phyloP scores from a whole-genome alignment of 37 sponge, comb jelly and placozoan species.

The Spongilla lacustris region DNA sequence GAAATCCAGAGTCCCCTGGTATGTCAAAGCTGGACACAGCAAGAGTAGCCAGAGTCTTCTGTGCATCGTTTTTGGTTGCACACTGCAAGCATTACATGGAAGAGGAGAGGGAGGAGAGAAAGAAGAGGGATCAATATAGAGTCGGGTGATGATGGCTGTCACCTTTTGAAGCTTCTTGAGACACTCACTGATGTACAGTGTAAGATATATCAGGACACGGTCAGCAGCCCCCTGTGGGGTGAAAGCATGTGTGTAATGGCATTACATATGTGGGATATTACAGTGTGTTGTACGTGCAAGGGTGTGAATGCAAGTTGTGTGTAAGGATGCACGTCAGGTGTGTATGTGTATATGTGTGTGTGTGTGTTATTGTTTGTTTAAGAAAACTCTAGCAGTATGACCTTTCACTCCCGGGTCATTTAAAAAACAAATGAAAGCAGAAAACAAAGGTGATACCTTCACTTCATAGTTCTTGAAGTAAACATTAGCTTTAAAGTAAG shows the following conservation, averaged over 20 bases:
- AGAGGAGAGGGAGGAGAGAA: not conserved
- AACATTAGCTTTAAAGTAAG: conserved; percentile 97
- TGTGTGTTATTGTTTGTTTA: too few species aligned
- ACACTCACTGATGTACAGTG: conserved; percentile 96
- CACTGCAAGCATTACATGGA: conserved; percentile 43
- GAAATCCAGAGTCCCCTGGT: conserved; percentile 94
- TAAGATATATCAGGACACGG: conserved; percentile 94
- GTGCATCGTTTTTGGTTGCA: conserved; percentile 80
- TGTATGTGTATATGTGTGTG: too few species aligned
- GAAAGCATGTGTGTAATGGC: not conserved
- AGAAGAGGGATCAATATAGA: not conserved
- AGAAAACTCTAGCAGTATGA: too few species aligned
- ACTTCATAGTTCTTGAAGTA: conserved; percentile 99
- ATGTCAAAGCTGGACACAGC: conserved; percentile 89
- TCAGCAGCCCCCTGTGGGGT: conserved; percentile 83
- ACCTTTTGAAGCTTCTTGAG: conserved; percentile 93
- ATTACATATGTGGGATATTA: not conserved
- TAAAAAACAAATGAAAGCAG: not conserved
- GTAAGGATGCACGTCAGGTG: not conserved
- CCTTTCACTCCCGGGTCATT: not conserved
- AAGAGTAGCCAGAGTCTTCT: conserved; percentile 87
- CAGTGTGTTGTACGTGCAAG: too few species aligned
- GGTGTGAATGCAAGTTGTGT: too few species aligned
- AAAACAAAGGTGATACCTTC: conserved; percentile 63
- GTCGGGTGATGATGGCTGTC: not conserved